Evolutionary conservation across 2,113 vertebrate species (phyloP).

Genomic region (Indri indri): DNA sequence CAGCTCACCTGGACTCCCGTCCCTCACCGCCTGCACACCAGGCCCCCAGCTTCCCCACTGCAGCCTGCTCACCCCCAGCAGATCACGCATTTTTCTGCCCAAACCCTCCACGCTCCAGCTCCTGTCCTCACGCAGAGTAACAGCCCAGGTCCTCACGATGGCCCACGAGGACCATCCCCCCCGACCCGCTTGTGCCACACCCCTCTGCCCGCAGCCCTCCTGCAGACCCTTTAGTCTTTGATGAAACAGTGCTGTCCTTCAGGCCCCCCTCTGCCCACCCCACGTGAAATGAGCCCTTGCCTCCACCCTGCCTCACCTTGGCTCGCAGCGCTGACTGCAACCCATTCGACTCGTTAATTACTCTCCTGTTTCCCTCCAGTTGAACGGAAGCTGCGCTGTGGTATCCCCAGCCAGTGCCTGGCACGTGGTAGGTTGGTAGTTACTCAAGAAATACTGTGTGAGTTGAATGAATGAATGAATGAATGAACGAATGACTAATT

Average conservation of each 20-base stretch:
- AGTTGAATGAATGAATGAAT: neutral
- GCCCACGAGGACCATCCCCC: neutral
- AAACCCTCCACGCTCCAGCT: neutral
- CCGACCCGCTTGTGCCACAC: neutral
- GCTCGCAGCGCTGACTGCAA: no score
- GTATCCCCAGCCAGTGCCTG: neutral
- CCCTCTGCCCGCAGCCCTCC: neutral
- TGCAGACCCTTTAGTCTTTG: neutral
- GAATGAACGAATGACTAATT: neutral
- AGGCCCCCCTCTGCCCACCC: neutral
- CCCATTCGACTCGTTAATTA: neutral
- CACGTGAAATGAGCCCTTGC: neutral
- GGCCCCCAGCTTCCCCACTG: neutral
- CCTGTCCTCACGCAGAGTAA: fast-evolving
- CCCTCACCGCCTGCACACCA: neutral
- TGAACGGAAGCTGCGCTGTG: neutral
- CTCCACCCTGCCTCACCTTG: fast-evolving
- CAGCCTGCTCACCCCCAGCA: neutral
- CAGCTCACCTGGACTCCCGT: neutral
- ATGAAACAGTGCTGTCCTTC: neutral
- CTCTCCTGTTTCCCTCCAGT: neutral
- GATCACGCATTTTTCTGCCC: neutral
- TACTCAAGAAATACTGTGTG: neutral
- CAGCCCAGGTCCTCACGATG: neutral
- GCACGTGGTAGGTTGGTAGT: neutral